Evolutionary conservation across 2,888 invertebrate species (phyloP).

Genomic region (Machimus rusticus): DNA sequence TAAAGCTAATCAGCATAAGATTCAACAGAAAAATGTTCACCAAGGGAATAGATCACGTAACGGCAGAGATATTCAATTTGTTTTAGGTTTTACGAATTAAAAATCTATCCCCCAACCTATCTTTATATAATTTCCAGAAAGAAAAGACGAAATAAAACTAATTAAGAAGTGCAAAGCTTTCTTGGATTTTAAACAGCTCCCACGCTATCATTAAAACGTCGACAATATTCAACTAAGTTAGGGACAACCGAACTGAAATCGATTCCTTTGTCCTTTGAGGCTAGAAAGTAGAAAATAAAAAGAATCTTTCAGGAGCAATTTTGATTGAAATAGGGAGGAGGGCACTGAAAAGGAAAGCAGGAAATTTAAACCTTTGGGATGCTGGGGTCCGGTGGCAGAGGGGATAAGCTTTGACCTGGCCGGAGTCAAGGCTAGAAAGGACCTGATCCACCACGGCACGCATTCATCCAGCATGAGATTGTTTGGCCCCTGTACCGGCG

Average conservation of each 20-base stretch:
- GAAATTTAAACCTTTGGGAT: not conserved
- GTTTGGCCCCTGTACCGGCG: not conserved
- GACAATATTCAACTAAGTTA: not conserved
- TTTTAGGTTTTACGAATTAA: not conserved
- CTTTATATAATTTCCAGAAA: not conserved
- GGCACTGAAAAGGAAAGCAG: not conserved
- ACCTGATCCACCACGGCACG: not conserved
- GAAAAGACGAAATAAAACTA: not conserved
- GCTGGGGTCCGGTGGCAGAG: not conserved
- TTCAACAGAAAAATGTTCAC: not conserved
- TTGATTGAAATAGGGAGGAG: not conserved
- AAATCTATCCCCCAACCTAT: too few relatives aligned
- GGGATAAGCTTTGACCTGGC: not conserved
- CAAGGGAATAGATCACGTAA: not conserved
- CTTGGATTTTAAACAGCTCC: not conserved
- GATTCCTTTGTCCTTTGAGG: not conserved
- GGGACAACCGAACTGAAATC: not conserved
- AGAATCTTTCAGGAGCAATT: not conserved
- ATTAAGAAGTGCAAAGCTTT: not conserved
- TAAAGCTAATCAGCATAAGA: not conserved
- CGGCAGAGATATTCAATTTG: not conserved
- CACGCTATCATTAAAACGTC: not conserved
- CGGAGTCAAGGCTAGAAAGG: not conserved
- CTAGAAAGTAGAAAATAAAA: not conserved
- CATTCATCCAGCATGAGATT: not conserved